Conservation (phyloP, 2,888 invertebrate genomes). For the Adineta ricciae region DNA sequence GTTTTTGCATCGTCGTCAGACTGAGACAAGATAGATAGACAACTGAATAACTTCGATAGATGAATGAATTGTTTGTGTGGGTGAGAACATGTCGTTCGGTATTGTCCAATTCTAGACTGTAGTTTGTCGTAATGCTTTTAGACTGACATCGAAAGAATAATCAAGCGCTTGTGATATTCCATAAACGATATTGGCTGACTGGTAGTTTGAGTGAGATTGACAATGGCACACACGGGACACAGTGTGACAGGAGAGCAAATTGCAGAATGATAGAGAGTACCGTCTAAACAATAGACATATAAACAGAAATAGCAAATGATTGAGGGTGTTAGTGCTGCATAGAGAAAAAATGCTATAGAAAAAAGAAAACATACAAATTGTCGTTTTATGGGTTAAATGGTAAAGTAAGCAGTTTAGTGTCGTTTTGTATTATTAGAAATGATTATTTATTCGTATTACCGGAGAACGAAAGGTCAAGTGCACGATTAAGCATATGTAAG, state of each 20-base stretch:
- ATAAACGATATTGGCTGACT: neutral
- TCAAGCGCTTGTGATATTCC: neutral
- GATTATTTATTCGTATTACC: neutral
- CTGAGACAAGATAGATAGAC: neutral
- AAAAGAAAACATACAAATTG: neutral
- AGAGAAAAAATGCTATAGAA: neutral
- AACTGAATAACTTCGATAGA: too few relatives aligned
- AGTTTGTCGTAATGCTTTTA: neutral
- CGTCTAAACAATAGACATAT: constrained; percentile 9
- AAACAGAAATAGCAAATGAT: neutral
- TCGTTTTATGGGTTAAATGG: neutral
- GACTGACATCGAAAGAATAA: neutral
- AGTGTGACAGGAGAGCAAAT: neutral
- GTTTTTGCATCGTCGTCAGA: neutral
- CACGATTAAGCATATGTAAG: neutral
- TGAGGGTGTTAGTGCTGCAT: neutral
- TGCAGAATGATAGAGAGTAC: constrained; percentile 3
- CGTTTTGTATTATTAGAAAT: neutral
- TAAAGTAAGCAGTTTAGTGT: neutral
- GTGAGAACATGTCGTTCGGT: neutral
- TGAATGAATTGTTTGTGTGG: neutral
- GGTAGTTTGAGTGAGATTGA: neutral
- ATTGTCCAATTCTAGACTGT: neutral
- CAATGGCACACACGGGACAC: constrained; percentile 15
- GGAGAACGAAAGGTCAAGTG: neutral